A percentile compares a stretch with the other conserved stretches of the same genome.
phyloP scores from a whole-genome alignment of 1,140 invertebrate species.

The Geopemphigus sp. region DNA sequence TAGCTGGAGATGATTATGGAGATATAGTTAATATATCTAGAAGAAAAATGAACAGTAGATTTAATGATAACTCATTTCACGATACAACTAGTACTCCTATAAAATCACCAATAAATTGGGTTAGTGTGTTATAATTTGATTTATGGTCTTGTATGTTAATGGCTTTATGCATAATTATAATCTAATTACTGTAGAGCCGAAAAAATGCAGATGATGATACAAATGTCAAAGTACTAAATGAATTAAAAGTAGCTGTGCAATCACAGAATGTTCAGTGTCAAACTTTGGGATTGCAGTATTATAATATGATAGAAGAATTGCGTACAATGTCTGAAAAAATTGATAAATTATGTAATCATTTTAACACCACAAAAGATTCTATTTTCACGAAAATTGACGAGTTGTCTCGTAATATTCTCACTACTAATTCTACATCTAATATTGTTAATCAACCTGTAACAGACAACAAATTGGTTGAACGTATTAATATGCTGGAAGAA shows the following conservation, averaged over 20 bases:
- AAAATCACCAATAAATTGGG: not conserved
- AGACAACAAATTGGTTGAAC: not conserved
- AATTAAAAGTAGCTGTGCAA: conserved; percentile 37
- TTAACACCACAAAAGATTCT: conserved; percentile 15
- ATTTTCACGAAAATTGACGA: conserved; percentile 23
- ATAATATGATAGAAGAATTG: conserved; percentile 25
- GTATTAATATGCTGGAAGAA: conserved; percentile 13
- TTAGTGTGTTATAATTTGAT: not conserved
- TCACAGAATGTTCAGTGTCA: conserved; percentile 44
- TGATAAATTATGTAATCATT: conserved; percentile 34
- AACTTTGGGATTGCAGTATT: conserved; percentile 45
- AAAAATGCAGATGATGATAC: conserved; percentile 5
- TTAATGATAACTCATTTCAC: not conserved
- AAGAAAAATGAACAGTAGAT: not conserved
- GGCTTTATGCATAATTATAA: not conserved
- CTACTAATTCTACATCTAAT: not conserved
- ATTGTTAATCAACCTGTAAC: not conserved
- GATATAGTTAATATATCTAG: not conserved
- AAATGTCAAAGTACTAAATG: conserved; percentile 16
- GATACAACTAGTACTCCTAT: conserved; percentile 41
- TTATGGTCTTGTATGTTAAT: not conserved
- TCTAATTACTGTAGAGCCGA: not conserved
- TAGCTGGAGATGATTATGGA: conserved; percentile 1
- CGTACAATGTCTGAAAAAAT: conserved; percentile 13
- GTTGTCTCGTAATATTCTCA: not conserved